These are phyloP conservation scores for Poliocrania exsul DNA, from an alignment of 2,797 vertebrate genomes.

Conservation along the genomic window DNA sequence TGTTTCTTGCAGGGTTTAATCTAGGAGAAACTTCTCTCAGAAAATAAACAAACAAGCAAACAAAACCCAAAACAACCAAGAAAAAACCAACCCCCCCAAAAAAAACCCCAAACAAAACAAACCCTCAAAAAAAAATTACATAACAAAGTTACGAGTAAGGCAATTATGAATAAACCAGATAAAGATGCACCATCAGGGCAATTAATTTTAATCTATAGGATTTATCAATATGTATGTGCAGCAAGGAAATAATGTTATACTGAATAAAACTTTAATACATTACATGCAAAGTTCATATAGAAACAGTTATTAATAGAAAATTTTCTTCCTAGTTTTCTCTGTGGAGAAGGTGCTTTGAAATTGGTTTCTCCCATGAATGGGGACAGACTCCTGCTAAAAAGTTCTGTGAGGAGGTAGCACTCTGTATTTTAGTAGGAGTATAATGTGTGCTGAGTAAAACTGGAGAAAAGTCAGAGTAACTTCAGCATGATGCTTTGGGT, in stretches of 20 bases:
- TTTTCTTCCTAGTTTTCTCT: constrained; percentile 11
- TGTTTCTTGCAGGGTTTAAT: not conserved
- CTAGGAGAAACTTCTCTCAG: not conserved
- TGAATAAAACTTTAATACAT: not conserved
- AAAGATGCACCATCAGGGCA: not conserved
- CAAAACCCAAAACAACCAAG: too few relatives aligned
- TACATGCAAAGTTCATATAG: not conserved
- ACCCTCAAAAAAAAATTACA: not conserved
- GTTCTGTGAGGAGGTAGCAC: not conserved
- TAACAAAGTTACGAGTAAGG: not conserved
- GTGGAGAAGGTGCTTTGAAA: constrained; percentile 41
- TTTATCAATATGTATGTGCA: not conserved
- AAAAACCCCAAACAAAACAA: not conserved
- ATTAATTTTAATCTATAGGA: not conserved
- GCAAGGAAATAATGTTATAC: not conserved
- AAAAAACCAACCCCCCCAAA: too few relatives aligned
- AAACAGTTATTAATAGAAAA: not conserved
- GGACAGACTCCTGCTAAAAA: not conserved
- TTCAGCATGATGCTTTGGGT: constrained; percentile 19
- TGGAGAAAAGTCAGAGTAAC: constrained; percentile 29
- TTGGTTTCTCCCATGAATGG: not conserved
- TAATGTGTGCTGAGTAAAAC: constrained; percentile 17
- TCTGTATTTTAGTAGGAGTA: constrained; percentile 32
- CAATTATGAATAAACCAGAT: not conserved
- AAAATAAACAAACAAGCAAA: too few relatives aligned